These are phyloP conservation scores for Dicrurus megarhynchus DNA, from an alignment of 2,113 vertebrate genomes.

Conservation along the genomic window DNA sequence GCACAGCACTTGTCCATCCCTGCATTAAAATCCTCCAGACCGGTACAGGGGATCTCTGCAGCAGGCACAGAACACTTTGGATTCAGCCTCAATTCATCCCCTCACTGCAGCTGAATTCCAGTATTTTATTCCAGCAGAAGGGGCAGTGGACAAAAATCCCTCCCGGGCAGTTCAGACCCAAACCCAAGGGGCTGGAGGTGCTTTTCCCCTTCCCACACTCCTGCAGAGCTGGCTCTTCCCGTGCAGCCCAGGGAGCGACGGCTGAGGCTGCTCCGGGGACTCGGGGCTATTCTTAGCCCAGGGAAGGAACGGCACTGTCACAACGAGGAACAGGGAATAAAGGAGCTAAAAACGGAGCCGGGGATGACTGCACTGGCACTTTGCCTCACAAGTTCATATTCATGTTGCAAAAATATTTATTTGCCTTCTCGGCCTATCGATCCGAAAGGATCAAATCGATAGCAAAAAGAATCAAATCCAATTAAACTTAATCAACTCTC, in stretches of 20 bases:
- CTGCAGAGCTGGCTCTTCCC: neutral
- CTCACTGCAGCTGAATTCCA: neutral
- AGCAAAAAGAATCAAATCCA: neutral
- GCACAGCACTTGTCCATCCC: neutral
- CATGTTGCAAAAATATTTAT: neutral
- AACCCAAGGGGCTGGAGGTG: neutral
- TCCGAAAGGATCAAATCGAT: neutral
- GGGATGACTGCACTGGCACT: constrained; percentile 2
- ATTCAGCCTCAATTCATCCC: neutral
- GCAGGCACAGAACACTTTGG: neutral
- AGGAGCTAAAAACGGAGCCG: constrained; percentile 15
- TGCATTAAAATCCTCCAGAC: too few species aligned
- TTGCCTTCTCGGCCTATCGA: neutral
- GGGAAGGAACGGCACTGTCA: constrained; percentile 46
- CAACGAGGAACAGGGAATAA: neutral
- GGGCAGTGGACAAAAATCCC: neutral
- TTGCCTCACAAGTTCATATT: neutral
- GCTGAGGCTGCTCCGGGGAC: constrained; percentile 26
- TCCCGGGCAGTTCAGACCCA: neutral
- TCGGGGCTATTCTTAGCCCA: constrained; percentile 53
- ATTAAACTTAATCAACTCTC: neutral
- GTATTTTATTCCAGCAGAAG: neutral
- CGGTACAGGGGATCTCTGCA: accelerated
- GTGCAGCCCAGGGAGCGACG: neutral
- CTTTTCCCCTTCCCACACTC: neutral